Conservation (phyloP, 2,113 vertebrate genomes). For the Grammatotria lemairii region DNA sequence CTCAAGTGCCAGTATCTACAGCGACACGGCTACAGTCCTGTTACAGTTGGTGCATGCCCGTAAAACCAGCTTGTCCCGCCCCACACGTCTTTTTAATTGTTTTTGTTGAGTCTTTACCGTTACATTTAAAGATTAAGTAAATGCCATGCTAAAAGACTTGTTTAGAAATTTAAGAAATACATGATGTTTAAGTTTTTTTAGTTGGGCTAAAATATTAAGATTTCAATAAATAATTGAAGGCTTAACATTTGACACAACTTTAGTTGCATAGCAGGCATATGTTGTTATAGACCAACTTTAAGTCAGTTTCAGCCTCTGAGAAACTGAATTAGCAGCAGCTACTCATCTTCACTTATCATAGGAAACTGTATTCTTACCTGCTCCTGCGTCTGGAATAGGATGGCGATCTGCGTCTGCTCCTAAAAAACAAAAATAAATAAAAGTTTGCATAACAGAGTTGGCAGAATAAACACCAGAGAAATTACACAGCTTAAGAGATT, state of each 20-base stretch:
- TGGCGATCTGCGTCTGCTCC: constrained; percentile 67
- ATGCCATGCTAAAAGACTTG: neutral
- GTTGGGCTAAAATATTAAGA: neutral
- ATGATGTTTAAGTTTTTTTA: neutral
- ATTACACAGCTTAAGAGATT: neutral
- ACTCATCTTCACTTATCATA: neutral
- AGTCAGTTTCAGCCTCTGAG: neutral
- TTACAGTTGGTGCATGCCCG: accelerated
- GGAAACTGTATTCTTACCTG: constrained; percentile 47
- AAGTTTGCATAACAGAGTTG: accelerated
- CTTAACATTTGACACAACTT: neutral
- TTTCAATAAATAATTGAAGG: neutral
- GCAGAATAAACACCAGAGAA: neutral
- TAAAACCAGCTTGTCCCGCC: neutral
- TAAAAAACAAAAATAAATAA: neutral
- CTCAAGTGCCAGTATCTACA: neutral
- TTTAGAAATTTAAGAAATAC: neutral
- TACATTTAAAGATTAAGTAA: neutral
- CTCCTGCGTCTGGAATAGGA: constrained; percentile 74
- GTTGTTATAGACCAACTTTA: neutral
- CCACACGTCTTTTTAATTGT: neutral
- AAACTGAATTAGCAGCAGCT: neutral
- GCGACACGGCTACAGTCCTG: neutral
- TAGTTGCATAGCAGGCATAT: neutral
- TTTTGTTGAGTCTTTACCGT: neutral